These are phyloP conservation scores for Temnothorax ravouxi DNA, from an alignment of 2,888 invertebrate genomes.

Conservation along the genomic window DNA sequence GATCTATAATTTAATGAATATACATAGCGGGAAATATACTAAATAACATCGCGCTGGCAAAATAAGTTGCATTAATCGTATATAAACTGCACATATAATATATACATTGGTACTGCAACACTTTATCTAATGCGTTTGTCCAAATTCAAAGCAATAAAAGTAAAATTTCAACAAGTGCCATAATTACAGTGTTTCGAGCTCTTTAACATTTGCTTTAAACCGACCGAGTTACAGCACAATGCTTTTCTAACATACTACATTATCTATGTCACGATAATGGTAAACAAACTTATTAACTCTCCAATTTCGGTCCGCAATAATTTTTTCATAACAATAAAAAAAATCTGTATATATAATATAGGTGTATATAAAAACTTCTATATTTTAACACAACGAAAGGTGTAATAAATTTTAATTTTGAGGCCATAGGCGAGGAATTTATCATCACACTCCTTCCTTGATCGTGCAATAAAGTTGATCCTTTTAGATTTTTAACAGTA, in stretches of 20 bases:
- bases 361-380: constrained; percentile 18
- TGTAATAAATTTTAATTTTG: constrained; percentile 28
- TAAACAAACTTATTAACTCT: constrained; percentile 37
- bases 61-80: constrained; percentile 44
- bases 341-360: constrained; percentile 29
- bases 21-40: constrained; percentile 26
- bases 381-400: constrained; percentile 31
- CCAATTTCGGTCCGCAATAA: constrained; percentile 43
- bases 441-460: constrained; percentile 13
- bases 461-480: constrained; percentile 9
- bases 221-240: constrained; percentile 13
- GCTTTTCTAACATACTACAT: constrained; percentile 20
- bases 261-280: constrained; percentile 24
- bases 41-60: constrained; percentile 25
- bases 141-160: constrained; percentile 46
- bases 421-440: constrained; percentile 14
- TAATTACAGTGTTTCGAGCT: constrained; percentile 47
- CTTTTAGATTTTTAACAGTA: constrained; percentile 2
- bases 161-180: constrained; percentile 49
- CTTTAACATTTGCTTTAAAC: constrained; percentile 41
- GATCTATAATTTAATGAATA: constrained; percentile 19
- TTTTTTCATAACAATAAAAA: constrained; percentile 45
- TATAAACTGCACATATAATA: constrained; percentile 53
- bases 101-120: constrained; percentile 59
- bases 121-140: constrained; percentile 25